phyloP scores from a whole-genome alignment of 2,888 invertebrate species.

The Folsomia manolachei region DNA sequence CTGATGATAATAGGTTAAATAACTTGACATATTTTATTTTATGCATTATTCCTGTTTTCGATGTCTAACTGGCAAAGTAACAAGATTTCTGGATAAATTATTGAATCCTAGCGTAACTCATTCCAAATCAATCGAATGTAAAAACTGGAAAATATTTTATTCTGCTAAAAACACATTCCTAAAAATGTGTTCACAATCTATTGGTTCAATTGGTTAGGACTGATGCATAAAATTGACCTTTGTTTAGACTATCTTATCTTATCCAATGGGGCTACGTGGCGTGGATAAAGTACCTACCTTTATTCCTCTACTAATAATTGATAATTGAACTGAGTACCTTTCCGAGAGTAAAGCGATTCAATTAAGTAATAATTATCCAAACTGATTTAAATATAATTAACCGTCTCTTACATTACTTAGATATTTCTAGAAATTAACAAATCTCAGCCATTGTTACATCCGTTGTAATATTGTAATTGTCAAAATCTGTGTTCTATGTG shows the following conservation, averaged over 20 bases:
- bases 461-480: not conserved
- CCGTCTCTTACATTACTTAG: not conserved
- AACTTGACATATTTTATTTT: too few species aligned
- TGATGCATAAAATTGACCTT: not conserved
- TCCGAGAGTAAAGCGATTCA: not conserved
- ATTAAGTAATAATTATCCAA: not conserved
- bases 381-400: not conserved
- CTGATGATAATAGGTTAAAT: too few species aligned
- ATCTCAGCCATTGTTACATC: not conserved
- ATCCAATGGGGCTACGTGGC: too few species aligned
- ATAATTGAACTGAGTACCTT: not conserved
- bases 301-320: not conserved
- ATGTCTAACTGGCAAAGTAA: too few species aligned
- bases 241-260: not conserved
- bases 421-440: too few species aligned
- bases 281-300: not conserved
- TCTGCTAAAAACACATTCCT: not conserved
- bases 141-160: too few species aligned
- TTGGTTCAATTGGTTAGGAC: not conserved
- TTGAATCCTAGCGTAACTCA: too few species aligned
- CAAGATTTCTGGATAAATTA: too few species aligned
- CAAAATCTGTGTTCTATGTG: not conserved
- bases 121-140: too few species aligned
- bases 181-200: not conserved
- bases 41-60: too few species aligned